Evolutionary conservation across 2,113 vertebrate genomes (phyloP).

Genomic region (Terrapene triunguis): DNA sequence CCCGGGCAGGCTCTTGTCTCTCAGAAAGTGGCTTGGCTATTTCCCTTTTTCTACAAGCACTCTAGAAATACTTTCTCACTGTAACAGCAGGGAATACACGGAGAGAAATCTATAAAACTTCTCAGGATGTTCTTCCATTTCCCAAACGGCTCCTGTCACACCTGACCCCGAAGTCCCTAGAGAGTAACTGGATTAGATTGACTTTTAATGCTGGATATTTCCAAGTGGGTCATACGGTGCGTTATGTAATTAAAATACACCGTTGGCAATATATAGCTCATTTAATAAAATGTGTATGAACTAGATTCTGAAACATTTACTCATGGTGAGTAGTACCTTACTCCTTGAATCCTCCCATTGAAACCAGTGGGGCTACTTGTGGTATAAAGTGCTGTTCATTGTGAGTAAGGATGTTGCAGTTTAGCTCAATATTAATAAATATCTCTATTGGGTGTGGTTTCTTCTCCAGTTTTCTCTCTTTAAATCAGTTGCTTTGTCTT

Average conservation of each 20-base stretch:
- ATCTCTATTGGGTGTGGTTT: not conserved
- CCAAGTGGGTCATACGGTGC: not conserved
- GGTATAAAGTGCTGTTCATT: not conserved
- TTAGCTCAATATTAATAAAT: not conserved
- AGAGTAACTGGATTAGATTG: not conserved
- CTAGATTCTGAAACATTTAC: not conserved
- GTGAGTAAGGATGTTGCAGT: not conserved
- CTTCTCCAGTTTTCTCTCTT: not conserved
- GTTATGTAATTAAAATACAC: not conserved
- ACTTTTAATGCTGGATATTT: not conserved
- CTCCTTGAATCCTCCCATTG: not conserved
- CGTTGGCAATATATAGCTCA: not conserved
- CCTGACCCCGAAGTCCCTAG: not conserved
- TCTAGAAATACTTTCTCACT: not conserved
- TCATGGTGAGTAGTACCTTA: not conserved
- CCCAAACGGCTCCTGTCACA: not conserved
- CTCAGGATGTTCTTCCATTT: constrained; percentile 5
- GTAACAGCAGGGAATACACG: not conserved
- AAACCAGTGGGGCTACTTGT: not conserved
- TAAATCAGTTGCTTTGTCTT: not conserved
- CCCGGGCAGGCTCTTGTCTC: not conserved
- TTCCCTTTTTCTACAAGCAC: not conserved
- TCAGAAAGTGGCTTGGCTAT: not conserved
- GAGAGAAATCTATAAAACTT: not conserved
- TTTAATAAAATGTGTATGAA: not conserved